Evolutionary conservation across 2,888 invertebrate species (phyloP), one percentile per base, ranked within the genome.

Genomic region (Entomobrya multifasciata): DNA sequence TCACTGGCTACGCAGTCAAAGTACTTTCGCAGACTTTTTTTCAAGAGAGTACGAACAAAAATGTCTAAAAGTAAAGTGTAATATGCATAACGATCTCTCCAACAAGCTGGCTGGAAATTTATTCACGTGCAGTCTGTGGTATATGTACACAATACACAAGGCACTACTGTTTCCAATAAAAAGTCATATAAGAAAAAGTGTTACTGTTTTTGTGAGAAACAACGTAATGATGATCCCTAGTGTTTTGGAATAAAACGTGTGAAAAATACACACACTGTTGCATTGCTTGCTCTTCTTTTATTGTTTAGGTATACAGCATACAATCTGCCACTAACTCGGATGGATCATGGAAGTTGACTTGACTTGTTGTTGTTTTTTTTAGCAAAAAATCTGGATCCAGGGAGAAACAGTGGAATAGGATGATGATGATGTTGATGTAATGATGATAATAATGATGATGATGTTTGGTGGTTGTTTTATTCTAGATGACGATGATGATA

Each of bases 11-110:
- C 49, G 8, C 4, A n/a, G 36, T 70, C 41, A 78, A 79, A 86
- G 86, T 85, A 86, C 79, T 86, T 86, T 86, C 74, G 86, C 86
- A 86, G 86, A 86, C 72, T 86, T 86, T 78, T 80, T 74, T 57
- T 36, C 36, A 6, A 36, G 36, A 17, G 49, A 52, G 80, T 25
- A 70, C 52, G n/a, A n/a, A n/a, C n/a, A n/a, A 67, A 70, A 70
- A 70, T 70, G 70, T 72, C 49, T 72, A 36, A 20, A 17, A 70
- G 36, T 36, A 36, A 36, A 36, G 36, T 36, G 36, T 36, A 36
- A n/a, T 20, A 67, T 67, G 11, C 17, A 8, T 49, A 49, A 10
- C 5, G 49, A 49, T 13, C 49, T n/a, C 30, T n/a, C 17, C 17
- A 36, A 20, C 65, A 60, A 60, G 1, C 27, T 52, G 25, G 0